Percentiles rank a stretch among this genome's conserved stretches.
These are phyloP conservation scores for Cylas formicarius DNA, from an alignment of 1,140 invertebrate genomes.

Conservation along the genomic window DNA sequence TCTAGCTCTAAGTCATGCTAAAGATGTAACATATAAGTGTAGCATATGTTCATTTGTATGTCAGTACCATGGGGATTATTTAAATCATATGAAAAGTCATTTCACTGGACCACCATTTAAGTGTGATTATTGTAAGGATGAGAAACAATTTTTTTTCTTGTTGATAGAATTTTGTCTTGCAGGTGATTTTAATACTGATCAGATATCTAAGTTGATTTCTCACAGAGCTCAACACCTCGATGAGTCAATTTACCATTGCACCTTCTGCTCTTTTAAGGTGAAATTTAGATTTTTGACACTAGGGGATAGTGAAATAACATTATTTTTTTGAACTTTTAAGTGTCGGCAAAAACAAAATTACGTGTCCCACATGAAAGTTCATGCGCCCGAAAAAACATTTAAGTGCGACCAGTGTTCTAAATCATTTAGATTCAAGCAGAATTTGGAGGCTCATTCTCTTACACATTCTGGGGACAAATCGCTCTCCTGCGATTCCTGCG, in stretches of 20 bases:
- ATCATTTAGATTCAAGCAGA: slow-evolving; percentile 41
- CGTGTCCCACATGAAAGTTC: slow-evolving; percentile 38
- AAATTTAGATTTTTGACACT: background rate
- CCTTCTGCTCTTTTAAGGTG: slow-evolving; percentile 46
- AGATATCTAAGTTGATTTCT: slow-evolving; percentile 38
- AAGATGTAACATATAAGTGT: slow-evolving; percentile 56
- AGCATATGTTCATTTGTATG: slow-evolving; percentile 57
- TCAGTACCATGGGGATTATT: slow-evolving; percentile 57
- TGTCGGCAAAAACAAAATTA: slow-evolving; percentile 50
- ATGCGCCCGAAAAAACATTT: slow-evolving; percentile 37
- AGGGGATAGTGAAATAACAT: slow-evolving; percentile 4
- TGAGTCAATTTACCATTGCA: slow-evolving; percentile 40
- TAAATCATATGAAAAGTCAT: slow-evolving; percentile 57
- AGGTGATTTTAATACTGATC: slow-evolving; percentile 36
- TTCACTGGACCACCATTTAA: slow-evolving; percentile 57
- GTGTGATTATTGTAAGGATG: slow-evolving; percentile 53
- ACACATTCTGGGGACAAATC: slow-evolving; percentile 51
- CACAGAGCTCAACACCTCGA: slow-evolving; percentile 39
- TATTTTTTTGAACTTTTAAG: slow-evolving; percentile 11
- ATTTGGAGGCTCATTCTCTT: slow-evolving; percentile 52
- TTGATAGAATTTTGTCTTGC: slow-evolving; percentile 16
- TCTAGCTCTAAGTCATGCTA: slow-evolving; percentile 46
- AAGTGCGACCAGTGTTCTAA: slow-evolving; percentile 41
- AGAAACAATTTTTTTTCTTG: slow-evolving; percentile 5
- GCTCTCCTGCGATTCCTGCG: slow-evolving; percentile 54